Evolutionary conservation across 2,888 invertebrate genomes (phyloP), one percentile per base, ranked within the genome.

Genomic region (Drosophila aldrichi): DNA sequence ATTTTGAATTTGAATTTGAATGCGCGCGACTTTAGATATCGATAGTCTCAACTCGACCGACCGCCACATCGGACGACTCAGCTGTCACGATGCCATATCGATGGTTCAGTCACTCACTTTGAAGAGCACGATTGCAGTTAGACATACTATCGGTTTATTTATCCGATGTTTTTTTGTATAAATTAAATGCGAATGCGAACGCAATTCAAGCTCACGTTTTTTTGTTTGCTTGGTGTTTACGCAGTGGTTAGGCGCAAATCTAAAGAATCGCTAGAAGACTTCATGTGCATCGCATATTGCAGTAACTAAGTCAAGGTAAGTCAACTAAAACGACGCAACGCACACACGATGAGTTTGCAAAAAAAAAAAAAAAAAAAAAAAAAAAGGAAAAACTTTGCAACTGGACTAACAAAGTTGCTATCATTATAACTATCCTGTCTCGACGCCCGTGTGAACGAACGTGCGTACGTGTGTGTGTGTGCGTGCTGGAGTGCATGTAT

Each of bases 301-400:
- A 51, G 51, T 36, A 62, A 48, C 49, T 43, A 68, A 72, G 43
- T 79, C 77, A 76, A 78, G 77, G 77, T 78, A 78, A 78, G 68
- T 49, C 59, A 62, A 77, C 41, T 57, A 74, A 36, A 38, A 44
- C 14, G 7, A 59, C 6, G 2, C 41, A 29, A 20, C 4, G 48
- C 9, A 22, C 3, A 12, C 32, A 49, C 44, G 29, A 77, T 74
- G 78, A 78, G 60, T 67, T 44, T 61, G 74, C 70, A 58, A 64
- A 48, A 48, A 25, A 9, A 3, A 1, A 6, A 2, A 22, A 9
- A 25, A 70, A 77, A 18, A n/a, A n/a, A 58, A 64, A 48, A 48
- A 25, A 9, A 3, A 1, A 6, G 20, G 2, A 9, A 25, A 70
- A 77, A 18, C 34, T 6, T 29, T 25, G 36, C 52, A 65, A 36